phyloP scores from a whole-genome alignment of 2,113 vertebrate genomes.

The Ophthalmolycus amberensis region DNA sequence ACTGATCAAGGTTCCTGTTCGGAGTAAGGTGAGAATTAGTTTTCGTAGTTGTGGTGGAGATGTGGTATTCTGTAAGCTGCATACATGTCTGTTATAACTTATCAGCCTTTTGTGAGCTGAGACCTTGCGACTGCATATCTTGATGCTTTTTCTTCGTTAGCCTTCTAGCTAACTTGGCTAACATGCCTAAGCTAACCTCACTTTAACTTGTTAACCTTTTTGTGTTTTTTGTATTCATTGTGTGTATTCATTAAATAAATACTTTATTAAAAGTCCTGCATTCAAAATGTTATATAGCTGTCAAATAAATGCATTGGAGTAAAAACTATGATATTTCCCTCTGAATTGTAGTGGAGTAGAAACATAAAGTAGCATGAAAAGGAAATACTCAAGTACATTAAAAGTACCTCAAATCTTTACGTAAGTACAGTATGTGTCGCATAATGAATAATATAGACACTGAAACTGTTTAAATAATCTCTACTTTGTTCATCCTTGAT shows the following conservation, averaged over 20 bases:
- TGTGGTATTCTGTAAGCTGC: background rate
- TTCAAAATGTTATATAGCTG: background rate
- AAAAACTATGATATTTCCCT: background rate
- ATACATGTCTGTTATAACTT: background rate
- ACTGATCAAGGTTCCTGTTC: slow-evolving; percentile 4
- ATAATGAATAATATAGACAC: background rate
- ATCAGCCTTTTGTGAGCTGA: too few relatives aligned
- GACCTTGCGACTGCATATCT: too few relatives aligned
- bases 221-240: too few relatives aligned
- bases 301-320: background rate
- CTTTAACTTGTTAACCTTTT: too few relatives aligned
- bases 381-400: background rate
- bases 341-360: background rate
- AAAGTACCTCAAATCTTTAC: background rate
- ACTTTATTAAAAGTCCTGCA: too few relatives aligned
- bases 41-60: too few relatives aligned
- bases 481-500: background rate
- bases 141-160: background rate
- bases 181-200: too few relatives aligned
- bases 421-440: background rate
- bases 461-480: background rate
- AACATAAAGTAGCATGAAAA: background rate
- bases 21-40: too few relatives aligned
- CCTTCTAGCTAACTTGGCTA: background rate
- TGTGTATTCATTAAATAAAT: too few relatives aligned